A percentile compares a stretch with the other conserved stretches of the same genome.
Evolutionary conservation across 2,888 invertebrate genomes (phyloP).

Genomic region (Tridacna gigas): DNA sequence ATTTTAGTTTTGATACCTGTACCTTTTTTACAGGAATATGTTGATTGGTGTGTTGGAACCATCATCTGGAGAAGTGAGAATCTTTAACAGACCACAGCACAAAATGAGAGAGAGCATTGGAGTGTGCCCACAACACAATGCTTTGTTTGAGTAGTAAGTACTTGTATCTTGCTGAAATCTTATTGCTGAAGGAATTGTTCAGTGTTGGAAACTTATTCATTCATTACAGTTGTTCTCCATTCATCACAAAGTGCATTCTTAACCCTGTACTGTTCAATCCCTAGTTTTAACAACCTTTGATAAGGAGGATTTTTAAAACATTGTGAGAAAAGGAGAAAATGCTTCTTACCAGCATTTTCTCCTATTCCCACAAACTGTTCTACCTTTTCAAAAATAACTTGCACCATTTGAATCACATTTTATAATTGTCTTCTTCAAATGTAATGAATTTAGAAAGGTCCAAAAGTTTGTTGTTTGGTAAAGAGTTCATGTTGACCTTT

Average conservation of each 20-base stretch:
- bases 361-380: neutral
- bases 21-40: conserved; percentile 76
- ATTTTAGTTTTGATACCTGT: neutral
- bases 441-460: no score
- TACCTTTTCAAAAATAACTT: no score
- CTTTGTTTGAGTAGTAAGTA: conserved; percentile 84
- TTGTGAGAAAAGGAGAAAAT: neutral
- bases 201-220: no score
- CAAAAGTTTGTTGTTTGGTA: no score
- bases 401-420: no score
- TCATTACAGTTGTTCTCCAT: no score
- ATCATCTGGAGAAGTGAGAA: conserved; percentile 71
- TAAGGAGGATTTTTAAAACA: neutral
- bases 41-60: conserved; percentile 80
- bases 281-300: neutral
- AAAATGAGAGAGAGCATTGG: conserved; percentile 76
- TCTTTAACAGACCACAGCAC: conserved; percentile 65
- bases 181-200: neutral
- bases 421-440: no score
- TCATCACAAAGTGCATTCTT: no score
- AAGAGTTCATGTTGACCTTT: no score
- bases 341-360: neutral
- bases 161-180: neutral
- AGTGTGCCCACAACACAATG: conserved; percentile 85
- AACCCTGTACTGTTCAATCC: no score